Evolutionary conservation across 2,888 invertebrate genomes (phyloP).

Genomic region (Drosophila kambysellisi): DNA sequence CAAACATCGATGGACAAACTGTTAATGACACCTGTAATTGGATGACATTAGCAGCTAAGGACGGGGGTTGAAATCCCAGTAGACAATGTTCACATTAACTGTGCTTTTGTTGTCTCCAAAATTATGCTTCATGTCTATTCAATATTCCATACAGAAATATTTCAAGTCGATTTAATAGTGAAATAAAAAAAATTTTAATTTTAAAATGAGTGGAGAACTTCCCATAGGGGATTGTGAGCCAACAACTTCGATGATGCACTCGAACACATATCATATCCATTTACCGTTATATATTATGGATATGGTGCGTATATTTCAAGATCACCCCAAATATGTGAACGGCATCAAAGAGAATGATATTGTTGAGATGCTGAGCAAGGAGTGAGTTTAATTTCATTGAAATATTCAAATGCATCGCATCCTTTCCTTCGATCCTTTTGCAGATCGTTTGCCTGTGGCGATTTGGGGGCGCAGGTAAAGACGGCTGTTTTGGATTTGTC

Average conservation of each 20-base stretch:
- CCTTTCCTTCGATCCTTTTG: too few species aligned
- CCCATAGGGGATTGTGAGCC: conserved; percentile 75
- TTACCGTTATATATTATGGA: conserved; percentile 83
- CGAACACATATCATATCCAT: conserved; percentile 81
- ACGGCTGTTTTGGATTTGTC: conserved; percentile 79
- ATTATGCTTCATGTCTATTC: not conserved
- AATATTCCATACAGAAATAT: not conserved
- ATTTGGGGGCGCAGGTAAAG: conserved; percentile 82
- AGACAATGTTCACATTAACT: conserved; percentile 23
- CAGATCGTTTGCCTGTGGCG: conserved; percentile 82
- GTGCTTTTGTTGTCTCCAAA: conserved; percentile 22
- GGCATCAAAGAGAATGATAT: conserved; percentile 80
- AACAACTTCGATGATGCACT: conserved; percentile 67
- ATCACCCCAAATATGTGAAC: conserved; percentile 80
- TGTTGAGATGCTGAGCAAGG: conserved; percentile 77
- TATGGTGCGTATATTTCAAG: conserved; percentile 82
- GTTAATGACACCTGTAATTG: conserved; percentile 83
- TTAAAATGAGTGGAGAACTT: conserved; percentile 56
- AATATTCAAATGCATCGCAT: not conserved
- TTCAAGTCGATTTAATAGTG: not conserved
- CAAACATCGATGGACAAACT: conserved; percentile 59
- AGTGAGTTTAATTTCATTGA: conserved; percentile 66
- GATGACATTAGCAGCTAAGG: conserved; percentile 66
- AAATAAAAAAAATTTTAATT: conserved; percentile 3
- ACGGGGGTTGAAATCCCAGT: conserved; percentile 36